Conservation (phyloP, 2,888 invertebrate species). For the Drosophila picticornis region DNA sequence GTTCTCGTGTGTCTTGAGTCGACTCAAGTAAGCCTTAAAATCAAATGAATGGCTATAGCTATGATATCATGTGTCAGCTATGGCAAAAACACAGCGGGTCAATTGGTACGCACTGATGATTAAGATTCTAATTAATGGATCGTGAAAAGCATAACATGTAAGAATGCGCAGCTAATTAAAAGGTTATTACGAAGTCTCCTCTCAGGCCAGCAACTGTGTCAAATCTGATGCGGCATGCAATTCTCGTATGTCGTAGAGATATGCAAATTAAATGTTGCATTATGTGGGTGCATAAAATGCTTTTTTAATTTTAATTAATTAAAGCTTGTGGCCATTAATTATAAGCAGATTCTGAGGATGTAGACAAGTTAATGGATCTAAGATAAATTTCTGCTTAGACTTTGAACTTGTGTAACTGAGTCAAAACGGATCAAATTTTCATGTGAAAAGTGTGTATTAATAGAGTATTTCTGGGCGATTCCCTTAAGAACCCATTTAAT, state of each 20-base stretch:
- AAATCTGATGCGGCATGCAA: constrained; percentile 1
- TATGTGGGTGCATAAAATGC: background rate
- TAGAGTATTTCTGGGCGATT: background rate
- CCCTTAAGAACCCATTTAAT: background rate
- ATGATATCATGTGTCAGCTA: constrained; percentile 54
- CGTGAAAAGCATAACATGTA: constrained; percentile 1
- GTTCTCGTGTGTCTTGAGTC: constrained; percentile 9
- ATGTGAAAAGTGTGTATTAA: background rate
- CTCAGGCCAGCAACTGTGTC: constrained; percentile 3
- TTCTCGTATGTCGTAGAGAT: background rate
- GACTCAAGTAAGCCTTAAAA: constrained; percentile 4
- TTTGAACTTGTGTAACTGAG: background rate
- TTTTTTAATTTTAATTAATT: background rate
- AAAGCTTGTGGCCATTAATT: background rate
- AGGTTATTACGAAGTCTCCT: background rate
- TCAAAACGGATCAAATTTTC: background rate
- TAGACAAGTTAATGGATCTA: background rate
- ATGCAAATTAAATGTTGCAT: constrained; percentile 1
- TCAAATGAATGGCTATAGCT: constrained; percentile 4
- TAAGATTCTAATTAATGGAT: constrained; percentile 44
- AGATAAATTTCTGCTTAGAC: background rate
- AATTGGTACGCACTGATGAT: constrained; percentile 33
- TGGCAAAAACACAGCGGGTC: constrained; percentile 26
- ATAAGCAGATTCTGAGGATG: background rate
- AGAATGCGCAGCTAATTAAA: constrained; percentile 15